Percentiles rank a stretch among this genome's conserved stretches.
phyloP scores from a whole-genome alignment of 2,888 invertebrate genomes.

The Erebia ligea region DNA sequence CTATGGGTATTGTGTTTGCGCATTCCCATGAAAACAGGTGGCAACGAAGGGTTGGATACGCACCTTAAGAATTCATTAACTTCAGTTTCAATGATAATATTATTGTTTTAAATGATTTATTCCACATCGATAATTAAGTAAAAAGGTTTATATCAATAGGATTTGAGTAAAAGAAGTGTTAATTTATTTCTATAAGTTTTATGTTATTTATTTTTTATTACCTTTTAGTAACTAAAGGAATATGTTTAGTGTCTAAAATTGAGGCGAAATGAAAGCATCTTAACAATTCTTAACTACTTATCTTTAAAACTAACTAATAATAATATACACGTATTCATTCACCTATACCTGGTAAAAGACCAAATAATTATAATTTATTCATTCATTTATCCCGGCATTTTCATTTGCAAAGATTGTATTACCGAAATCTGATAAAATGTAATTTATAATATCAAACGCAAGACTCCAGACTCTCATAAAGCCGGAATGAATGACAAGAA shows the following conservation, averaged over 20 bases:
- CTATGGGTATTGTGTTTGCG: constrained; percentile 27
- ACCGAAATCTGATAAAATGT: constrained; percentile 6
- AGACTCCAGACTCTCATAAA: constrained; percentile 28
- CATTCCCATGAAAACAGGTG: constrained; percentile 46
- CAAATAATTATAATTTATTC: no score
- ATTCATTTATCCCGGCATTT: background rate
- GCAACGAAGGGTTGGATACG: constrained; percentile 32
- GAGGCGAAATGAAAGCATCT: no score
- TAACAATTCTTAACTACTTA: no score
- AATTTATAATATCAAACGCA: constrained; percentile 16
- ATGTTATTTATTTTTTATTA: no score
- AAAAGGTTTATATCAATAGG: no score
- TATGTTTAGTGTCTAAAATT: no score
- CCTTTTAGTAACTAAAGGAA: no score
- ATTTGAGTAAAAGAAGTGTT: no score
- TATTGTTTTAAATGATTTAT: background rate
- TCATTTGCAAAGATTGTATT: background rate
- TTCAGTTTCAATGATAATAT: background rate
- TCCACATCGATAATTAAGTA: background rate
- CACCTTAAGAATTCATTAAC: constrained; percentile 12
- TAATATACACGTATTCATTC: no score
- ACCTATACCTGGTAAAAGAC: no score
- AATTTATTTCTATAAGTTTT: no score
- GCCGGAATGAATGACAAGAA: constrained; percentile 29
- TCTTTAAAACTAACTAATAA: no score